Base-by-base conservation (phyloP, 2,888 invertebrate genomes). In the Nebria brevicollis region DNA sequence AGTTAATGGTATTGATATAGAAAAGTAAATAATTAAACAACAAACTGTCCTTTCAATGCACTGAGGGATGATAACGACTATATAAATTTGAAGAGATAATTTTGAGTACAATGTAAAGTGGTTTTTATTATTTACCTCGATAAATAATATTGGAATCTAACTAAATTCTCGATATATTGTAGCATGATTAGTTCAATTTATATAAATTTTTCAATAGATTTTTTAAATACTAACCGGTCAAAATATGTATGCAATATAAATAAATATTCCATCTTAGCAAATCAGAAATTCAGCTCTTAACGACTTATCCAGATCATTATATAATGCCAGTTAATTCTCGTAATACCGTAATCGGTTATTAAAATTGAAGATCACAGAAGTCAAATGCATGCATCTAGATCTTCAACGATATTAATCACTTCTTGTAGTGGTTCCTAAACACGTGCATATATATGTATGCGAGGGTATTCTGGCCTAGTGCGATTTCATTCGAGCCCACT, bases 331-430 rank as follows among this genome's bases (percentile, higher is more conserved):
- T 54, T 54, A 54, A 54, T 54, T 54, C 34, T 54, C 54, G 54
- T 54, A 54, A 54, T 54, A 54, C 4, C 54, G 13, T 54, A 11
- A 54, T 54, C 54, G 54, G 54, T 54, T 54, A 54, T 54, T 54
- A 54, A 54, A 54, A 54, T 54, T 54, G 70, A 70, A 70, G 80
- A 80, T 80, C 75, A 80, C 80, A 80, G 80, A 75, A 80, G 80
- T 80, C 80, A 80, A 80, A 80, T 70, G 80, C 80, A 75, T 66
- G 41, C 72, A 26, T 77, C 72, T 64, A 34, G 78, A 78, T 80
- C 70, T 80, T 20, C 64, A 66, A 54, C 72, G 64, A 43, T 80
- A 80, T 80, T 80, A 80, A 80, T 80, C 80, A 80, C 80, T 26
- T 75, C 80, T 75, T 80, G 75, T 75, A 75, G 75, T 70, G 72